Conservation (phyloP, 2,888 invertebrate genomes). For the Chymomyza procnemis region DNA sequence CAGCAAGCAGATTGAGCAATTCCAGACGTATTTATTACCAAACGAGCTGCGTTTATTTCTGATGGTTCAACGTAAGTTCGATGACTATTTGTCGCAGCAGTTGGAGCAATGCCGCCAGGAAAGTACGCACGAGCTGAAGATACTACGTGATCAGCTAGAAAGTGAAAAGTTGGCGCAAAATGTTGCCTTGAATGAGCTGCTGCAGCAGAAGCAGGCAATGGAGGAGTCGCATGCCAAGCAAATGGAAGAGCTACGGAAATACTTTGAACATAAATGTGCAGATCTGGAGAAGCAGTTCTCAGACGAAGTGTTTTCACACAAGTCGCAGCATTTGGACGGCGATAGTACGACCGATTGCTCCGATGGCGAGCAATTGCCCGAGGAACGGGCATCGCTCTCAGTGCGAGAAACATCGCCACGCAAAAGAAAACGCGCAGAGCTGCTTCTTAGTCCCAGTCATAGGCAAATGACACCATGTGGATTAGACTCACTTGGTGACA, state of each 20-base stretch:
- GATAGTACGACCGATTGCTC: constrained; percentile 76
- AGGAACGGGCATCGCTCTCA: constrained; percentile 53
- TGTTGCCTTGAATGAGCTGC: constrained; percentile 80
- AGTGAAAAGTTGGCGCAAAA: constrained; percentile 81
- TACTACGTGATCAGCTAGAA: constrained; percentile 78
- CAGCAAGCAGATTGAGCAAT: constrained; percentile 77
- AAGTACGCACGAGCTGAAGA: constrained; percentile 72
- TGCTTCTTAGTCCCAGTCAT: constrained; percentile 77
- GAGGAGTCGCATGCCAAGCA: constrained; percentile 85
- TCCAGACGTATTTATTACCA: constrained; percentile 75
- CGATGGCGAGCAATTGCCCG: constrained; percentile 75
- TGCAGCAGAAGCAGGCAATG: constrained; percentile 82
- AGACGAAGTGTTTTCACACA: constrained; percentile 84
- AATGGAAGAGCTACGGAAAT: constrained; percentile 88
- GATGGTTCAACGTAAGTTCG: constrained; percentile 80
- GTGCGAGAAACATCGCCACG: constrained; percentile 71
- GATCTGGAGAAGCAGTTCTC: constrained; percentile 88
- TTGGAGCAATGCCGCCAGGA: constrained; percentile 79
- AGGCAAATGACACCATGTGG: constrained; percentile 77
- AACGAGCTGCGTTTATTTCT: constrained; percentile 77
- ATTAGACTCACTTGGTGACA: constrained; percentile 51
- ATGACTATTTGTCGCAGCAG: constrained; percentile 81
- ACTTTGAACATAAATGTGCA: constrained; percentile 89
- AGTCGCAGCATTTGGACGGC: constrained; percentile 82
- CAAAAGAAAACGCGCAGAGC: constrained; percentile 74